Conservation (phyloP, 37 sponge, comb jelly and placozoan genomes). For the Cliona cf. orientalis region DNA sequence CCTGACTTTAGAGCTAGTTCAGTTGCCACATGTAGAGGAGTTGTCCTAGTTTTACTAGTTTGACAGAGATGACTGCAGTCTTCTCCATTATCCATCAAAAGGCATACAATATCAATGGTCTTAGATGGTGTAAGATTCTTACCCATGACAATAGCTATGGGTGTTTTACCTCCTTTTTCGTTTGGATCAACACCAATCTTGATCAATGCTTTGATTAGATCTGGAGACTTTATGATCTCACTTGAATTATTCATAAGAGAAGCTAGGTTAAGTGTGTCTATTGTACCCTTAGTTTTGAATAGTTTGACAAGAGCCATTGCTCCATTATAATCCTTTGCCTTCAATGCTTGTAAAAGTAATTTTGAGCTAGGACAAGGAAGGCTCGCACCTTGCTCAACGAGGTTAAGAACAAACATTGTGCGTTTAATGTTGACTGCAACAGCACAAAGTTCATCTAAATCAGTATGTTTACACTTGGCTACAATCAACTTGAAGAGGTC, state of each 20-base stretch:
- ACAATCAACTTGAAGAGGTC: constrained; percentile 3
- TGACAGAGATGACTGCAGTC: constrained; percentile 22
- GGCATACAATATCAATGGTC: constrained; percentile 11
- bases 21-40: constrained; percentile 66
- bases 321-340: constrained; percentile 9
- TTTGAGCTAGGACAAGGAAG: background rate
- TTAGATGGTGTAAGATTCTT: background rate
- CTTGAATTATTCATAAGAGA: background rate
- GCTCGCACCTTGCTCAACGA: constrained; percentile 40
- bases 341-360: background rate
- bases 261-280: constrained; percentile 18
- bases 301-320: background rate
- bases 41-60: background rate
- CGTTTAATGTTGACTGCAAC: constrained; percentile 18
- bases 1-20: constrained; percentile 58
- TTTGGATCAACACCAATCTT: constrained; percentile 16
- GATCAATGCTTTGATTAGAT: constrained; percentile 17
- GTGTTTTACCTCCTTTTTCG: constrained; percentile 7
- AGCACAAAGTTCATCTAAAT: constrained; percentile 7
- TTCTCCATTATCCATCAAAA: constrained; percentile 34
- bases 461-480: background rate
- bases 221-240: no score
- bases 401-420: constrained; percentile 7
- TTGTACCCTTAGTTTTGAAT: background rate
- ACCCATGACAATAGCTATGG: background rate